Conservation (phyloP, 1,140 invertebrate genomes). For the Drosophila bocqueti region DNA sequence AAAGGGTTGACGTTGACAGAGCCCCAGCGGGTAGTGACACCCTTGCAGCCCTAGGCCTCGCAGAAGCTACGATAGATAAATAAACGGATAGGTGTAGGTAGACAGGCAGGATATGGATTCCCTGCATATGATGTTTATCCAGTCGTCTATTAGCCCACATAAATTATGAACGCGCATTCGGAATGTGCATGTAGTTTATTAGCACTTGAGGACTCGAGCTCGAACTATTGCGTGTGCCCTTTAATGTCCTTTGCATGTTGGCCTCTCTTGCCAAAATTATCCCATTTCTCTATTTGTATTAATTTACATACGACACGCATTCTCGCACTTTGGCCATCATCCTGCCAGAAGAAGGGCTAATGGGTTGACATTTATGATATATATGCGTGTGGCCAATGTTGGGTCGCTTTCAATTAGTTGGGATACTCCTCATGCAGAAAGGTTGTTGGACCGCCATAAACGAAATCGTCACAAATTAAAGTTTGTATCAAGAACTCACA, state of each 20-base stretch:
- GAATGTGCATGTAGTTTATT: slow-evolving; percentile 77
- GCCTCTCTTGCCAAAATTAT: slow-evolving; percentile 47
- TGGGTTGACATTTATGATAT: slow-evolving; percentile 60
- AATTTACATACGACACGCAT: slow-evolving; percentile 83
- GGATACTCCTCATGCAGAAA: slow-evolving; percentile 3
- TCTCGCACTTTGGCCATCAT: slow-evolving; percentile 62
- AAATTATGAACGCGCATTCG: slow-evolving; percentile 73
- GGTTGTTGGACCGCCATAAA: slow-evolving; percentile 1
- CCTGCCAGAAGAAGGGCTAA: slow-evolving; percentile 10
- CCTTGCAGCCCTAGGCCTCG: slow-evolving; percentile 16
- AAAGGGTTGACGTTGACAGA: slow-evolving; percentile 74
- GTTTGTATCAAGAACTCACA: neutral
- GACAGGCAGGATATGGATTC: slow-evolving; percentile 16
- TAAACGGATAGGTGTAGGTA: slow-evolving; percentile 23
- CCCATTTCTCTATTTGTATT: slow-evolving; percentile 55
- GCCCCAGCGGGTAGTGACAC: slow-evolving; percentile 42
- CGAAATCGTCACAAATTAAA: neutral
- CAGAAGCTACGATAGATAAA: slow-evolving; percentile 4
- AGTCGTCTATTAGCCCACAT: slow-evolving; percentile 67
- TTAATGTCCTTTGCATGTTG: slow-evolving; percentile 76
- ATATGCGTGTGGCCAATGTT: slow-evolving; percentile 55
- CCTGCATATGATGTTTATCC: slow-evolving; percentile 78
- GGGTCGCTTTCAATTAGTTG: slow-evolving; percentile 49
- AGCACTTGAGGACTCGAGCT: slow-evolving; percentile 65
- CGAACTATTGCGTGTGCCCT: slow-evolving; percentile 63